Conservation (phyloP, 2,113 vertebrate species). For the Psophia crepitans region DNA sequence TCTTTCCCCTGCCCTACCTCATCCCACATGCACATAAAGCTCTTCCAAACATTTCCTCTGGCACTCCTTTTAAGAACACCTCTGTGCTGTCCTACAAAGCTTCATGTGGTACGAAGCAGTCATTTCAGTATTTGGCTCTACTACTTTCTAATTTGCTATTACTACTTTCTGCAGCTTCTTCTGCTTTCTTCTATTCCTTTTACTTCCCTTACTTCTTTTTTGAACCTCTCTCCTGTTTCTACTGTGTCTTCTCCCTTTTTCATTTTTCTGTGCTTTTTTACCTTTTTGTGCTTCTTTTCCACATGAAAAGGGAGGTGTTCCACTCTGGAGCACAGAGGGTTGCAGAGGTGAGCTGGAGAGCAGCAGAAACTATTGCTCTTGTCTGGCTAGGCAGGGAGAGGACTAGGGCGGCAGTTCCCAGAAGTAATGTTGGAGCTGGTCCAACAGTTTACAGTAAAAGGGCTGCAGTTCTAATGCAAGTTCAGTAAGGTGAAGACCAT, state of each 20-base stretch:
- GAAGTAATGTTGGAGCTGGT: constrained; percentile 24
- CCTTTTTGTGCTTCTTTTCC: not conserved
- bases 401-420: constrained; percentile 11
- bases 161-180: not conserved
- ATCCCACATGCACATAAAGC: not conserved
- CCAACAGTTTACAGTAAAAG: constrained; percentile 53
- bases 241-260: not conserved
- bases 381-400: not conserved
- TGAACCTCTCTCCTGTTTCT: not conserved
- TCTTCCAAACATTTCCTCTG: not conserved
- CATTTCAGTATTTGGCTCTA: not conserved
- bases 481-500: not conserved
- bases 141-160: not conserved
- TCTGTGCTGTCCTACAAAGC: not conserved
- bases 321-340: not conserved
- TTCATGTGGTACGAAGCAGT: not conserved
- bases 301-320: not conserved
- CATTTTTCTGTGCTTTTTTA: rapidly evolving
- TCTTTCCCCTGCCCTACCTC: not conserved
- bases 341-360: not conserved
- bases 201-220: not conserved
- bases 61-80: not conserved
- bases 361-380: not conserved
- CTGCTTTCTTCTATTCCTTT: not conserved
- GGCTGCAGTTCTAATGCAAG: not conserved